Evolutionary conservation across 2,888 invertebrate genomes (phyloP), one percentile per base, ranked within the genome.

Genomic region (Mongoloraphidia duomilia): DNA sequence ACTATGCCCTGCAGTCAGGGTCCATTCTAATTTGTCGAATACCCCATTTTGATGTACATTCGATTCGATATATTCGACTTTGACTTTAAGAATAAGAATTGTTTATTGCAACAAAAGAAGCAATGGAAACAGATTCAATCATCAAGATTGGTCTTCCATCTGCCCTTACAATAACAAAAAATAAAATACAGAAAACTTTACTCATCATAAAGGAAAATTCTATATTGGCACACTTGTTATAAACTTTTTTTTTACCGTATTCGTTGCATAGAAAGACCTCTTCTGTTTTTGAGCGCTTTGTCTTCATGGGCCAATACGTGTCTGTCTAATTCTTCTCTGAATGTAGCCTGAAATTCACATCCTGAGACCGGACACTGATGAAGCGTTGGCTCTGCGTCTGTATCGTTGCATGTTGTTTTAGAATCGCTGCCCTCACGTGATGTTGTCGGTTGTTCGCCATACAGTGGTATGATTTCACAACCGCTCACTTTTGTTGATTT

Each of bases 281-380:
- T 48, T 42, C 43, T 48, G 26, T 38, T 38, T 42, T 48, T 48
- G 9, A 37, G 36, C 35, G 14, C 12, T 26, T 48, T 48, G 17
- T 48, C 48, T 12, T 43, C 33, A 26, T 48, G 48, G 11, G 35
- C 33, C 9, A 43, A 13, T n/a, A 48, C 48, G 37, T 48, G 48
- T 43, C 43, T 41, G 17, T 48, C 48, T 35, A 48, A 35, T 17
- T 38, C 33, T 26, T 48, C 43, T 26, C 42, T 43, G 9, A 37
- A 33, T 12, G 11, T 12, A n/a, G 48, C 41, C 26, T 36, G 14
- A 38, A 34, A 48, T 9, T 48, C 48, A 43, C 48, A 48, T 34
- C 48, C 48, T 9, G 48, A 37, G 12, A 48, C 42, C n/a, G 48
- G 48, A 43, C 48, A 48, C 11, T 48, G 36, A 17, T 48, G 48